Evolutionary conservation across 1,140 invertebrate species (phyloP).

Genomic region (Camponotus pennsylvanicus): DNA sequence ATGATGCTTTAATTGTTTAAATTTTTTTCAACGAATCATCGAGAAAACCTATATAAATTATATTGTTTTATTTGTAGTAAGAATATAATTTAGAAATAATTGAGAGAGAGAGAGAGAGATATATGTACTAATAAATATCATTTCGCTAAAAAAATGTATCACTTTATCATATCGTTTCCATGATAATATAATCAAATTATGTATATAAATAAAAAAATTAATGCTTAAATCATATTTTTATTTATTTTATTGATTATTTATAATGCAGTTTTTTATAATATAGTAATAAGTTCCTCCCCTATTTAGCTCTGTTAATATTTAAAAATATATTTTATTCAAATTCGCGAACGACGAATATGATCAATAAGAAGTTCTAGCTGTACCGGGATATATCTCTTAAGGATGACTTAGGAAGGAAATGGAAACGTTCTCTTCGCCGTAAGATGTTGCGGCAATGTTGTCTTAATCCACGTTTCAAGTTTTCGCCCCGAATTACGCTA

Average conservation of each 20-base stretch:
- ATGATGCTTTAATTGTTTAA: too few relatives aligned
- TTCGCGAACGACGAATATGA: not conserved
- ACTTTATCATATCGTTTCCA: not conserved
- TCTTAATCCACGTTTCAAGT: not conserved
- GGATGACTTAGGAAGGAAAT: conserved; percentile 4
- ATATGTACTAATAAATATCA: conserved; percentile 42
- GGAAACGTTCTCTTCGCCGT: not conserved
- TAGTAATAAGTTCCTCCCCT: not conserved
- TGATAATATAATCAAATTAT: not conserved
- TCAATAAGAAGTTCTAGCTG: not conserved
- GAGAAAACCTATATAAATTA: too few relatives aligned
- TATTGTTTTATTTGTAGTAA: too few relatives aligned
- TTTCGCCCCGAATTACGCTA: conserved; percentile 25
- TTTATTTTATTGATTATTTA: not conserved
- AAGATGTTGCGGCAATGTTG: not conserved
- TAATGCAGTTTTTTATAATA: too few relatives aligned
- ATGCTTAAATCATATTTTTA: not conserved
- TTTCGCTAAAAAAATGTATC: not conserved
- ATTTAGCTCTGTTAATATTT: not conserved
- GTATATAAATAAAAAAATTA: conserved; percentile 3
- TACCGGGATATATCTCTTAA: not conserved
- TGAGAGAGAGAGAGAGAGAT: not conserved
- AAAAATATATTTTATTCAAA: not conserved
- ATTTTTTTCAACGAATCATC: too few relatives aligned
- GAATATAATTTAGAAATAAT: too few relatives aligned